phyloP scores from a whole-genome alignment of 2,797 vertebrate species.

The Onychomys torridus region DNA sequence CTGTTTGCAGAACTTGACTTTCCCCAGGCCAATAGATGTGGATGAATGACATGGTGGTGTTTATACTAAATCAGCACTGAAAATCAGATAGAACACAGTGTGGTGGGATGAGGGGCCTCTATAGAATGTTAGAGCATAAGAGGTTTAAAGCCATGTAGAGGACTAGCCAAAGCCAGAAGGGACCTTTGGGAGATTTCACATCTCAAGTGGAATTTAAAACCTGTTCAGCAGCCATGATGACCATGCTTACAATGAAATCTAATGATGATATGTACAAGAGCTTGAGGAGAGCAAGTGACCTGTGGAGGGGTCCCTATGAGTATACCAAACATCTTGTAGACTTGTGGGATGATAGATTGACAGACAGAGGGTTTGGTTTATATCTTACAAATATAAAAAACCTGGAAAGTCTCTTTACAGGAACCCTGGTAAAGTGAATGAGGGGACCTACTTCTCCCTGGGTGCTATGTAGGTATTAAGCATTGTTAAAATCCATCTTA shows the following conservation, averaged over 20 bases:
- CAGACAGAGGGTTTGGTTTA: background rate
- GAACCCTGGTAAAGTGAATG: background rate
- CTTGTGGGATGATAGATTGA: background rate
- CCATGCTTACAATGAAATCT: background rate
- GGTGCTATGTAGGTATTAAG: background rate
- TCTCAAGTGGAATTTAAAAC: background rate
- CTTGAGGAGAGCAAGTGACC: background rate
- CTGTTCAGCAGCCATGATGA: background rate
- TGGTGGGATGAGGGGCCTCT: background rate
- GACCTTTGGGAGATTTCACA: background rate
- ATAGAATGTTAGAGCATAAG: background rate
- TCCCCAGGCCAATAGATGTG: background rate
- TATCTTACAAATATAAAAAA: background rate
- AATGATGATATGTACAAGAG: background rate
- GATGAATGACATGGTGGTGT: background rate
- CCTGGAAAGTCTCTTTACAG: background rate
- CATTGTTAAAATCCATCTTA: background rate
- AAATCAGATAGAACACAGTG: background rate
- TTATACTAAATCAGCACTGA: background rate
- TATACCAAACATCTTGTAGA: background rate
- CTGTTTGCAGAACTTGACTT: background rate
- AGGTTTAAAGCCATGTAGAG: background rate
- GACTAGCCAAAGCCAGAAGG: background rate
- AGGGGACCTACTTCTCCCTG: background rate
- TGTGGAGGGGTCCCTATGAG: no score